phyloP scores from a whole-genome alignment of 2,888 invertebrate species.

The Andrena marginata region DNA sequence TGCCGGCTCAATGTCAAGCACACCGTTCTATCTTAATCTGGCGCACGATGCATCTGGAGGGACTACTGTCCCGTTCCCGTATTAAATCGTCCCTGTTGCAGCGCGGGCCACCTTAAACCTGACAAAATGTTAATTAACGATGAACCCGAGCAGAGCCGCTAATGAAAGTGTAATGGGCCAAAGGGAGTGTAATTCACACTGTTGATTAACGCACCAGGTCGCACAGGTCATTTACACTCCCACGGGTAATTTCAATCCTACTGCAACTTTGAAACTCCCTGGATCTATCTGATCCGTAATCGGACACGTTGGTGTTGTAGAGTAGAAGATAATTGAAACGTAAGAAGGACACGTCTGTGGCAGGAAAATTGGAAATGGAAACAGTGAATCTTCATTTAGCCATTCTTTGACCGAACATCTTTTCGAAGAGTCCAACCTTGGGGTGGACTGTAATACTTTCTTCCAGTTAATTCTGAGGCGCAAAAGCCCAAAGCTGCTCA shows the following conservation, averaged over 20 bases:
- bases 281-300: slow-evolving; percentile 1
- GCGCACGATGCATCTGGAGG: neutral
- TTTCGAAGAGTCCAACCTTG: too few relatives aligned
- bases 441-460: too few relatives aligned
- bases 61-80: neutral
- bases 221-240: slow-evolving; percentile 16
- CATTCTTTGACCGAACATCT: too few relatives aligned
- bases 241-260: slow-evolving; percentile 28
- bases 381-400: too few relatives aligned
- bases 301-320: neutral
- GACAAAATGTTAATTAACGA: slow-evolving; percentile 50
- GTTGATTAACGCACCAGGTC: slow-evolving; percentile 21
- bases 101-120: slow-evolving; percentile 17
- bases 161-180: slow-evolving; percentile 48
- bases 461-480: too few relatives aligned
- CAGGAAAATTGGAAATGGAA: too few relatives aligned
- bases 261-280: slow-evolving; percentile 23
- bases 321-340: neutral
- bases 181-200: slow-evolving; percentile 24
- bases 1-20: slow-evolving; percentile 52
- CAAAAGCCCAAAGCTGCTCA: too few relatives aligned
- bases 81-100: slow-evolving; percentile 20
- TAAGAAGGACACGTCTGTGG: neutral
- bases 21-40: slow-evolving; percentile 6
- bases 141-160: slow-evolving; percentile 2